Evolutionary conservation across 2,113 vertebrate genomes (phyloP).

Genomic region (Saiga tatarica): DNA sequence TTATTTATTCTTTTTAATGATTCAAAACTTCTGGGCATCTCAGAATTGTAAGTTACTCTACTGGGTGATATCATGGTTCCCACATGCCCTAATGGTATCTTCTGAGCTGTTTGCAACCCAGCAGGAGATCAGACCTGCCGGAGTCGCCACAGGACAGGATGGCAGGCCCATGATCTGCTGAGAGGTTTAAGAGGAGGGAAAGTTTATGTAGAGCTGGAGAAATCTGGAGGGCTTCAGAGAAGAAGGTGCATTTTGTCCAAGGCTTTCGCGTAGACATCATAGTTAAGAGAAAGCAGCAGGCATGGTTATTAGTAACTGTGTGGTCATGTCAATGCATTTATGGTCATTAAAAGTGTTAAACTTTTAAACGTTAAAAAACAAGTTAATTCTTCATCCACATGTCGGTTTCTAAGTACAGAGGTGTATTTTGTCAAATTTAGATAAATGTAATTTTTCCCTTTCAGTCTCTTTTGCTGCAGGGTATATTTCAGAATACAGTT

Average conservation of each 20-base stretch:
- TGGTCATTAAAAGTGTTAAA: background rate
- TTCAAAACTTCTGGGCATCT: background rate
- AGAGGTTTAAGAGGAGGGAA: background rate
- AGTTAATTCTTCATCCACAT: background rate
- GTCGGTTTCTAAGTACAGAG: background rate
- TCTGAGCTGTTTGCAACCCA: background rate
- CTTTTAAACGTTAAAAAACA: background rate
- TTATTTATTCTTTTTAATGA: background rate
- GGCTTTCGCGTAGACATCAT: background rate
- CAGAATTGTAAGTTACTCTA: background rate
- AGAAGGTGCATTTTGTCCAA: background rate
- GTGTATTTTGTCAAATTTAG: background rate
- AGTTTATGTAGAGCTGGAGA: background rate
- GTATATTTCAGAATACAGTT: background rate
- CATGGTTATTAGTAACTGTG: background rate
- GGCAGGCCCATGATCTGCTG: background rate
- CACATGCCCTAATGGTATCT: background rate
- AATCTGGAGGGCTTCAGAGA: background rate
- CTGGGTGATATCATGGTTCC: background rate
- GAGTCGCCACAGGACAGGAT: accelerated
- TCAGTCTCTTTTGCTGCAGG: background rate
- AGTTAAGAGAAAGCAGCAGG: background rate
- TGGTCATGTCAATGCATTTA: background rate
- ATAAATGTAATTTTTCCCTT: background rate
- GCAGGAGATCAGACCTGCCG: background rate